phyloP scores from a whole-genome alignment of 1,140 invertebrate genomes.

The Venustaconcha ellipsiformis region DNA sequence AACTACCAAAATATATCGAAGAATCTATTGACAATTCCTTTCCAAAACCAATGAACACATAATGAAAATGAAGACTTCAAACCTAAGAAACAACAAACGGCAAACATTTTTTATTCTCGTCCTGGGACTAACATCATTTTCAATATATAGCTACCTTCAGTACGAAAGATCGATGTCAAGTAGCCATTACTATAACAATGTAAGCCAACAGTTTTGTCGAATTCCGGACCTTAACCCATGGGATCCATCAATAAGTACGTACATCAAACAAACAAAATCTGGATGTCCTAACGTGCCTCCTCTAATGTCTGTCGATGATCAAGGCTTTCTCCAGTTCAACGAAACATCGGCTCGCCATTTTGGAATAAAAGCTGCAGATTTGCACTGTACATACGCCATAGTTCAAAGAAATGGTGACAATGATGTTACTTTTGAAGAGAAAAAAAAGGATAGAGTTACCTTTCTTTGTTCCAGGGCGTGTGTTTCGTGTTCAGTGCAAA shows the following conservation, averaged over 20 bases:
- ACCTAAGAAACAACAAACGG: too few species aligned
- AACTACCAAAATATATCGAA: too few species aligned
- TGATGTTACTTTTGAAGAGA: not conserved
- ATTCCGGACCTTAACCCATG: conserved; percentile 24
- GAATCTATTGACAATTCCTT: too few species aligned
- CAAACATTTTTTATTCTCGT: too few species aligned
- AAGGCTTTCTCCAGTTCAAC: conserved; percentile 14
- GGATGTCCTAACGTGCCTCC: conserved; percentile 8
- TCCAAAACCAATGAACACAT: too few species aligned
- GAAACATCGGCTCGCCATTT: conserved; percentile 8
- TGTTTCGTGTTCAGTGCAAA: conserved; percentile 17
- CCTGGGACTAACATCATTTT: too few species aligned
- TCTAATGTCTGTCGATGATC: conserved; percentile 22
- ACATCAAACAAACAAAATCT: conserved; percentile 1
- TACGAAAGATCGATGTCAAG: too few species aligned
- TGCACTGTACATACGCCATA: conserved; percentile 18
- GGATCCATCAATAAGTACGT: conserved; percentile 10
- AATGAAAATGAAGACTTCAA: too few species aligned
- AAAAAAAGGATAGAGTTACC: conserved; percentile 7
- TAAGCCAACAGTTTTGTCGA: too few species aligned
- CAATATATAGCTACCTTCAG: too few species aligned
- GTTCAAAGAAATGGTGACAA: conserved; percentile 14
- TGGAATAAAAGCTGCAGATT: conserved; percentile 5
- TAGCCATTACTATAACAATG: too few species aligned
- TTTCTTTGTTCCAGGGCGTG: conserved; percentile 6